A percentile compares a stretch with the other conserved stretches of the same genome.
These are phyloP conservation scores for Acholoe squamosa DNA, from an alignment of 2,888 invertebrate species.

Conservation along the genomic window DNA sequence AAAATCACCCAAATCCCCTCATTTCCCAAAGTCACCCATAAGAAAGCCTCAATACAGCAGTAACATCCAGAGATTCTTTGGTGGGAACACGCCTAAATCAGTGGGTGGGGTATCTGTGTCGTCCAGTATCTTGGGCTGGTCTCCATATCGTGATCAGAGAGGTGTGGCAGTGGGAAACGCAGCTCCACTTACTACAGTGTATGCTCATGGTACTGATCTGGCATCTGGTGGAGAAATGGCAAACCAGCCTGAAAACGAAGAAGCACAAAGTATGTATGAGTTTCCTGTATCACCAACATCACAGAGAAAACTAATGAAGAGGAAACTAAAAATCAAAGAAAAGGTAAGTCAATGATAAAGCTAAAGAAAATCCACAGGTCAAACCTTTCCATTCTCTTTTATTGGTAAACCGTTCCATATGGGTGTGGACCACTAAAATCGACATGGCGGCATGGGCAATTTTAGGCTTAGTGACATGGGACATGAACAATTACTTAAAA, in stretches of 20 bases:
- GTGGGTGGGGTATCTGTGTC: background rate
- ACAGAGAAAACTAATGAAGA: background rate
- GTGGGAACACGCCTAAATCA: background rate
- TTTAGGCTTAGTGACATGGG: too few relatives aligned
- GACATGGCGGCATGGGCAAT: too few relatives aligned
- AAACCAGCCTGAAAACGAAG: background rate
- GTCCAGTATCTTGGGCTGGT: background rate
- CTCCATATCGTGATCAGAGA: background rate
- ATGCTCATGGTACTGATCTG: background rate
- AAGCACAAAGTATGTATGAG: conserved; percentile 7
- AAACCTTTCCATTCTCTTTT: too few relatives aligned
- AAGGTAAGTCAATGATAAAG: too few relatives aligned
- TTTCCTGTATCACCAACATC: conserved; percentile 14
- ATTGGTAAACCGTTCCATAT: too few relatives aligned
- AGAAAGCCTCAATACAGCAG: background rate
- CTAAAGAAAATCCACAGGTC: too few relatives aligned
- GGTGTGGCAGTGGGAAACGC: background rate
- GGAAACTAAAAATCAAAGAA: conserved; percentile 5
- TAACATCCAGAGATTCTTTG: background rate
- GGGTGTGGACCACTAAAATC: too few relatives aligned
- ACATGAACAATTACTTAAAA: too few relatives aligned
- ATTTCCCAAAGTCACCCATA: background rate
- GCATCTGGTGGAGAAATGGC: background rate
- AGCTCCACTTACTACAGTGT: background rate
- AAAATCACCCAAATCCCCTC: background rate